Evolutionary conservation across 2,113 vertebrate genomes (phyloP).

Genomic region (Pygoscelis antarcticus): DNA sequence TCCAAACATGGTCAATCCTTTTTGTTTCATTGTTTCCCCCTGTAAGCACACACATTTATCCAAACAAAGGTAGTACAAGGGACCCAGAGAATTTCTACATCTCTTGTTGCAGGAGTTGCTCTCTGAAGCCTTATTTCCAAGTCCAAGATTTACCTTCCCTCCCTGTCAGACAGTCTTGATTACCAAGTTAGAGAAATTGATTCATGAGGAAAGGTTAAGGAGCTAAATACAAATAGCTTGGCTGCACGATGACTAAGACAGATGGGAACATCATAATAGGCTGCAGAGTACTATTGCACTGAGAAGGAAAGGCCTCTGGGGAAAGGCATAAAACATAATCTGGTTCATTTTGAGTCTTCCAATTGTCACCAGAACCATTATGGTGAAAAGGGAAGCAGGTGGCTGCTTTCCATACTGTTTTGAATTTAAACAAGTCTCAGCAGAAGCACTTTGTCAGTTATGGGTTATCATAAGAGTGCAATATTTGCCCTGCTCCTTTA

Average conservation of each 20-base stretch:
- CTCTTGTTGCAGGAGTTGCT: not conserved
- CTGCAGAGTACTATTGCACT: constrained; percentile 2
- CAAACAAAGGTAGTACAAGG: not conserved
- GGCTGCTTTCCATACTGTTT: constrained; percentile 49
- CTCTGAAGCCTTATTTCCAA: not conserved
- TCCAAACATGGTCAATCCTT: not conserved
- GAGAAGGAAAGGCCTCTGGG: constrained; percentile 33
- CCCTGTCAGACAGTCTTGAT: constrained; percentile 17
- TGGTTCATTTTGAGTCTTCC: constrained; percentile 44
- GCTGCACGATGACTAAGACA: constrained; percentile 8
- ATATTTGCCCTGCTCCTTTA: constrained; percentile 1
- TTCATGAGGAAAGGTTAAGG: constrained; percentile 46
- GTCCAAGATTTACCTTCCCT: constrained; percentile 10
- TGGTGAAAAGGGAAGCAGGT: constrained; percentile 49
- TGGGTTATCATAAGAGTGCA: not conserved
- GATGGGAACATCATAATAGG: constrained; percentile 51
- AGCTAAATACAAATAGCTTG: constrained; percentile 50
- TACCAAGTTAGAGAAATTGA: constrained; percentile 12
- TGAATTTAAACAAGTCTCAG: constrained; percentile 46
- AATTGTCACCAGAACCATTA: constrained; percentile 37
- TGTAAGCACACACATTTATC: not conserved
- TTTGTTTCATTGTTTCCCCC: not conserved
- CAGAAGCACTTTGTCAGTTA: constrained; percentile 15
- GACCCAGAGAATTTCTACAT: not conserved
- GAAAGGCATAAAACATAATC: constrained; percentile 41